Percentiles rank a stretch among this genome's conserved stretches.
Evolutionary conservation across 2,888 invertebrate species (phyloP).

Genomic region (Plagiodera versicolora): DNA sequence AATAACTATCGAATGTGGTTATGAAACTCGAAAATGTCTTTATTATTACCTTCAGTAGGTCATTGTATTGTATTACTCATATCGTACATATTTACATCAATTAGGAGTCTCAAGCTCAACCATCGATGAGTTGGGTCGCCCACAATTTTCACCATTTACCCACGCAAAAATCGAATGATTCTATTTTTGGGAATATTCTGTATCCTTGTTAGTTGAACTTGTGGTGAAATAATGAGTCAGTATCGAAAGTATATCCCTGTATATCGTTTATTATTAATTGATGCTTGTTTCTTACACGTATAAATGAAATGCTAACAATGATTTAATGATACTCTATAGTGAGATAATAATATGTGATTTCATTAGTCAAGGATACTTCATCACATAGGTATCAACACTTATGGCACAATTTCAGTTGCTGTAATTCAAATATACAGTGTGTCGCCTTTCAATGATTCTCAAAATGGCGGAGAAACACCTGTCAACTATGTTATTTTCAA

Average conservation of each 20-base stretch:
- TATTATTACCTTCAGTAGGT: no score
- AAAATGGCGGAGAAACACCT: no score
- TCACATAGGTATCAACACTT: slow-evolving; percentile 14
- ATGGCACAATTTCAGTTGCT: background rate
- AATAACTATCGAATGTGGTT: no score
- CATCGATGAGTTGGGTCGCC: background rate
- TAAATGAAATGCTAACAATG: background rate
- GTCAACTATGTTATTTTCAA: no score
- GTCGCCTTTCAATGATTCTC: no score
- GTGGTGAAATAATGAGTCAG: no score
- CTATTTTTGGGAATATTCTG: slow-evolving; percentile 4
- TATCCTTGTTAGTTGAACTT: background rate
- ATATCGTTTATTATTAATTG: background rate
- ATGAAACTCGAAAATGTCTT: no score
- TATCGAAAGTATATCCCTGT: background rate
- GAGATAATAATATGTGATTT: slow-evolving; percentile 12
- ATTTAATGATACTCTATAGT: slow-evolving; percentile 5
- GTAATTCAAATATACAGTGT: no score
- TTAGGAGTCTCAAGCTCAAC: background rate
- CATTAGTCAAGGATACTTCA: slow-evolving; percentile 17
- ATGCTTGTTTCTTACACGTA: background rate
- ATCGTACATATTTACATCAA: background rate
- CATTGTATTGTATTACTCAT: background rate
- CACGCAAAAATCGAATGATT: slow-evolving; percentile 7
- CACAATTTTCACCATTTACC: slow-evolving; percentile 1